Base-by-base conservation (phyloP, 2,113 vertebrate genomes). In the Muscicapa adusta region DNA sequence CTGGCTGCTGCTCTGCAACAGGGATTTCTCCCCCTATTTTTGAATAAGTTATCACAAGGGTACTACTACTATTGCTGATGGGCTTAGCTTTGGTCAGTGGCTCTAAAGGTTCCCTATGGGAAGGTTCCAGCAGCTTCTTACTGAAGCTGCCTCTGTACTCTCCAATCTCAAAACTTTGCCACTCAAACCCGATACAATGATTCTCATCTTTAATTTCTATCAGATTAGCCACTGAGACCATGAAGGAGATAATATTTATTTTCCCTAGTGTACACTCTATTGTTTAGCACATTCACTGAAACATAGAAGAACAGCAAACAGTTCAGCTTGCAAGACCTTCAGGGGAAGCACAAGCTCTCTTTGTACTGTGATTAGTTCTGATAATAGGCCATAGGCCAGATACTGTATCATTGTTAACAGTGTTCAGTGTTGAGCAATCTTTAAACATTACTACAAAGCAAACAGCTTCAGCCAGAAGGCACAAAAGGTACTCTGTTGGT, bases 21-120 rank as follows among this genome's bases (percentile, higher is more conserved):
- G 6, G 7, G 23, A 18, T 57, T 43, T 31, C 29, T 5, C 7
- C 5, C 12, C 3, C 14, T 12, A 0, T 15, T 66, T 40, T 40
- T 61, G 10, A 51, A 22, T 17, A 43, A 34, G 22, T 2, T 34
- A 16, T 18, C 29, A 12, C 15, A 76, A 24, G 4, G 12, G 6
- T 5, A 2, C 6, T 58, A 19, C 19, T 8, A 9, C 8, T 8
- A 0, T 19, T 6, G 3, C 23, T n/a, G 38, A n/a, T 26, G 6
- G 14, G n/a, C 8, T 73, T n/a, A 51, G 43, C 48, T 7, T 57
- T 19, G 12, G 22, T 17, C 36, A 57, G 13, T 7, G 4, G 10
- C 23, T 73, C 11, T 58, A 12, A 29, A 6, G 0, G 16, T 31
- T 60, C 53, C 20, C 31, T 1, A 19, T 1, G 5, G 8, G 17